Conservation (phyloP, 2,888 invertebrate genomes). For the Drosophila yooni region DNA sequence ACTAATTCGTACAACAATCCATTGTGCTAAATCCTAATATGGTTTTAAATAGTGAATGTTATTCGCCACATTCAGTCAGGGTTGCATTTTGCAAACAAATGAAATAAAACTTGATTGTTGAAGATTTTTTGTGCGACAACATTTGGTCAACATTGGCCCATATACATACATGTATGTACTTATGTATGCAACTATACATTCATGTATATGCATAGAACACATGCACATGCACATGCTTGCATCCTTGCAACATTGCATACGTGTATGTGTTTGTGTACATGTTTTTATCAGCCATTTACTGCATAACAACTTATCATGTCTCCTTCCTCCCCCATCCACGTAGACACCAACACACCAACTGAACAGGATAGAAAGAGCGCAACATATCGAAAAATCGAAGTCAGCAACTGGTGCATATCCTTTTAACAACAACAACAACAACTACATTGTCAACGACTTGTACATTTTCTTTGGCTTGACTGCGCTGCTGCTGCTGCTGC, state of each 20-base stretch:
- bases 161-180: slow-evolving; percentile 7
- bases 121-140: slow-evolving; percentile 49
- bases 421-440: slow-evolving; percentile 7
- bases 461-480: slow-evolving; percentile 13
- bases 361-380: slow-evolving; percentile 6
- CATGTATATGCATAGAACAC: not conserved
- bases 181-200: not conserved
- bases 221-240: not conserved
- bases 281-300: not conserved
- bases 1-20: too few relatives aligned
- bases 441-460: slow-evolving; percentile 8
- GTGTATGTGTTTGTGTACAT: not conserved
- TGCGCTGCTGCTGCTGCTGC: slow-evolving; percentile 30
- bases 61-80: not conserved
- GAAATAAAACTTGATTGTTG: slow-evolving; percentile 17
- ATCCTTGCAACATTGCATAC: not conserved
- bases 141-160: not conserved
- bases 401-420: slow-evolving; percentile 57
- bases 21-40: not conserved
- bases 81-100: not conserved
- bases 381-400: slow-evolving; percentile 47
- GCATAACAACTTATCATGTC: not conserved
- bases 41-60: not conserved
- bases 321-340: not conserved
- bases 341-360: not conserved